These are phyloP conservation scores for Epizoanthus illoricatus DNA, from an alignment of 92 coral and sea anemone species.

Conservation along the genomic window DNA sequence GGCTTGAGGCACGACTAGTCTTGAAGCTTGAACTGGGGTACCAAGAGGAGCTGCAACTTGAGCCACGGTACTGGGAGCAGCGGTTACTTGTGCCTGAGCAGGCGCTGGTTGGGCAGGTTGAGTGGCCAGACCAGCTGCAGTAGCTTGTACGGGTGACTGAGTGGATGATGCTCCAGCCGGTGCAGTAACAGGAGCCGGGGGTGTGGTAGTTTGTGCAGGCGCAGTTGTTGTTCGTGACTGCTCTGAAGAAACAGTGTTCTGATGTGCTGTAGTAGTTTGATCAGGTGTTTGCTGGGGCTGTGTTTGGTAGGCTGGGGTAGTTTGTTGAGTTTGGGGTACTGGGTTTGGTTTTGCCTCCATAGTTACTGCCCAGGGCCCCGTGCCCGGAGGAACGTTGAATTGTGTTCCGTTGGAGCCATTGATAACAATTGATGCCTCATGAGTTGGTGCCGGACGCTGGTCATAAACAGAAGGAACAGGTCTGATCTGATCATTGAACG, in stretches of 20 bases:
- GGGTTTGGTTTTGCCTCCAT: background rate
- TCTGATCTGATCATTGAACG: background rate
- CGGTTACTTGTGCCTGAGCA: background rate
- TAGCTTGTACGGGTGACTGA: background rate
- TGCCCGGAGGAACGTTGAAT: background rate
- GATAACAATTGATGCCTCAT: conserved; percentile 3
- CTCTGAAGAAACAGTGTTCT: background rate
- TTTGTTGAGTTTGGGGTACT: background rate
- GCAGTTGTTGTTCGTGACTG: background rate
- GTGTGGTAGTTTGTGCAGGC: background rate
- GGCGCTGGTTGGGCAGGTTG: background rate
- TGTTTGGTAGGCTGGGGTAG: conserved; percentile 4
- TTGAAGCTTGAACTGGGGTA: background rate
- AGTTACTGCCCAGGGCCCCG: background rate
- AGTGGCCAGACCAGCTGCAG: background rate
- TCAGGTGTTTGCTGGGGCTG: conserved; percentile 21
- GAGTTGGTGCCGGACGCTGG: conserved; percentile 1
- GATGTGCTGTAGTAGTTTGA: background rate
- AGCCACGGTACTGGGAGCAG: conserved; percentile 7
- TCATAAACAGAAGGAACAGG: conserved; percentile 6
- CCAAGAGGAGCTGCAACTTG: conserved; percentile 13
- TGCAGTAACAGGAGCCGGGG: background rate
- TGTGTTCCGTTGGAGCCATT: background rate
- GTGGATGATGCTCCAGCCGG: too few relatives aligned
- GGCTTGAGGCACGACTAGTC: background rate